Evolutionary conservation across 2,113 vertebrate genomes (phyloP), one percentile per base, ranked within the genome.

Genomic region (Callithrix jacchus): DNA sequence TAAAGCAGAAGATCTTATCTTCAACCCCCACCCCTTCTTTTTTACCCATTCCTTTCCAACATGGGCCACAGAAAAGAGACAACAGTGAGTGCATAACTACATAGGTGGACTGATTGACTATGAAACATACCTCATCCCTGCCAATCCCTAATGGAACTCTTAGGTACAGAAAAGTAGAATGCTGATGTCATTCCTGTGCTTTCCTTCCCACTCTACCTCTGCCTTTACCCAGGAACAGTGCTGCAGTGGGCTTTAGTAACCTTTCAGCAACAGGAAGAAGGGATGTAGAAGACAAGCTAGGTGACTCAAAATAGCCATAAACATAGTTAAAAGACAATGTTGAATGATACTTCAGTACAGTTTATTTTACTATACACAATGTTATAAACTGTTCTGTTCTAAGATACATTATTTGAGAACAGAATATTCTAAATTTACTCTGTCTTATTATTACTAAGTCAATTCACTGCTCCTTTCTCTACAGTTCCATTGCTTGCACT

Each of bases 391-490:
- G 25, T 30, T 81, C 52, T 80, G 9, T 85, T 92, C 64, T 77
- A 68, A 86, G 14, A 64, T n/a, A 35, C 7, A 83, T 14, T 66
- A 81, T 81, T 92, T 94, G 17, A 87, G n/a, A 77, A 54, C 35
- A 85, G 14, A 54, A 17, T 85, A 47, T n/a, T 96, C 27, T 89
- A 89, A 94, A 96, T 90, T 56, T 68, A 95, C 17, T 85, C 16
- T 21, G 52, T 13, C 10, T 87, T 79, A 14, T 95, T 86, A 76
- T 81, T 9, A 74, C n/a, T 74, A 68, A 70, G 40, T 93, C 81
- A 84, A 42, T 54, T 71, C 12, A 84, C 37, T 37, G 32, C 70
- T 86, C 6, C 20, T 90, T 77, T 92, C 76, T 74, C 32, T 71
- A 96, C 0, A 87, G 21, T 74, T 77, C 32, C 30, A 52, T 79